Percentiles rank a stretch among this genome's conserved stretches.
phyloP scores from a whole-genome alignment of 2,797 vertebrate species.

The Schizothorax lantsangensis region DNA sequence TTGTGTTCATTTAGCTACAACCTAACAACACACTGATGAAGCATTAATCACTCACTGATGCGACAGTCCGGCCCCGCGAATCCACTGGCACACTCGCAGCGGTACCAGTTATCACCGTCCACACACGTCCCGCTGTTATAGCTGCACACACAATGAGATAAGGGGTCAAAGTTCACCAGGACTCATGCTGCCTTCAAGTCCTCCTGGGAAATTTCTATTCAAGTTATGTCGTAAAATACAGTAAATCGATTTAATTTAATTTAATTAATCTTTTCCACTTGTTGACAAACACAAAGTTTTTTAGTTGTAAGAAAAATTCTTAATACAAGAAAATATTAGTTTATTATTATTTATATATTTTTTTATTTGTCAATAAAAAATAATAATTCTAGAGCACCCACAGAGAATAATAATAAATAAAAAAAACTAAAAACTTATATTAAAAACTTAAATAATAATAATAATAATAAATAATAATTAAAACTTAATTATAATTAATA shows the following conservation, averaged over 20 bases:
- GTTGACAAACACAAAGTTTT: neutral
- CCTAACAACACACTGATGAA: neutral
- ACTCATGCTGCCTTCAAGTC: neutral
- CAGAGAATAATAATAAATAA: neutral
- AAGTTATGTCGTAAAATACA: neutral
- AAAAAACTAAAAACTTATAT: too few species aligned
- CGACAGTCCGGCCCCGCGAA: constrained; percentile 89
- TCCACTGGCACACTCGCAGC: constrained; percentile 87
- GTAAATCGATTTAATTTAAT: neutral
- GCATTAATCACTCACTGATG: constrained; percentile 82
- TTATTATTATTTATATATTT: neutral
- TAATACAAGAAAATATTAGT: neutral
- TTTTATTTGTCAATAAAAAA: neutral
- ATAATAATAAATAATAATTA: neutral
- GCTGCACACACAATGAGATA: constrained; percentile 64
- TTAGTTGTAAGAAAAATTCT: neutral
- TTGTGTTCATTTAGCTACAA: neutral
- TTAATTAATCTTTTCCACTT: neutral
- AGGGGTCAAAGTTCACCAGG: constrained; percentile 27
- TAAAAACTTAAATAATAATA: neutral
- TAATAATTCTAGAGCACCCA: neutral
- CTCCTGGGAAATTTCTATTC: neutral
- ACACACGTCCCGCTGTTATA: constrained; percentile 89
- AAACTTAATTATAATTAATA: neutral
- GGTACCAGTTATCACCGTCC: constrained; percentile 91